Percentiles rank a stretch among this genome's conserved stretches.
Evolutionary conservation across 2,797 vertebrate species (phyloP).

Genomic region (Spizella passerina): DNA sequence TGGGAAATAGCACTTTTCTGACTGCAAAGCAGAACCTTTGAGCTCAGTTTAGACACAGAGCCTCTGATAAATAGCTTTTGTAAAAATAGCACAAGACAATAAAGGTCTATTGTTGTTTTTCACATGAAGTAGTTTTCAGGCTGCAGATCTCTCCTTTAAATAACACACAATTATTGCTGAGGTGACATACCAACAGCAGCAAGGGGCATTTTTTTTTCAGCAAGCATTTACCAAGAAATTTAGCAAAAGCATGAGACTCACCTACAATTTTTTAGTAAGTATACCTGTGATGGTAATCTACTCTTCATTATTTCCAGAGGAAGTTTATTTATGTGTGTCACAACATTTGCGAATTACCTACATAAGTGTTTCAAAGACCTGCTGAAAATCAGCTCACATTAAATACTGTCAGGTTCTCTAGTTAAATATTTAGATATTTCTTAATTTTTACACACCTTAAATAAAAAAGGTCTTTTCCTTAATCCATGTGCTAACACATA

Average conservation of each 20-base stretch:
- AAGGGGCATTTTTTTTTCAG: background rate
- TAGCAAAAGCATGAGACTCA: background rate
- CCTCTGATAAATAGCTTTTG: background rate
- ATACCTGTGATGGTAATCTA: background rate
- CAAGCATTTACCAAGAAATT: background rate
- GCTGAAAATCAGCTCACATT: background rate
- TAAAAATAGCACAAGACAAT: background rate
- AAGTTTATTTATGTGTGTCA: background rate
- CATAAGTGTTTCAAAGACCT: background rate
- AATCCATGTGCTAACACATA: constrained; percentile 19
- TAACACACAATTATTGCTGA: background rate
- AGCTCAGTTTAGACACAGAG: background rate
- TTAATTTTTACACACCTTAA: constrained; percentile 25
- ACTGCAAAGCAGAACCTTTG: background rate
- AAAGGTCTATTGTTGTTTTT: background rate
- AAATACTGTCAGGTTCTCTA: background rate
- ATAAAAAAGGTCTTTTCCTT: background rate
- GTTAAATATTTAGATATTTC: constrained; percentile 22
- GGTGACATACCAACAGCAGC: background rate
- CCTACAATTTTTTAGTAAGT: background rate
- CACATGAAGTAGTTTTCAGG: background rate
- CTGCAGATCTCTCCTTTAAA: background rate
- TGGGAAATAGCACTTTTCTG: background rate
- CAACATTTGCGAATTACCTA: background rate
- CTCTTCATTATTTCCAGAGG: background rate